Percentiles rank a stretch among this genome's conserved stretches.
These are phyloP conservation scores for Plectrocnemia conspersa DNA, from an alignment of 1,140 invertebrate genomes.

Conservation along the genomic window DNA sequence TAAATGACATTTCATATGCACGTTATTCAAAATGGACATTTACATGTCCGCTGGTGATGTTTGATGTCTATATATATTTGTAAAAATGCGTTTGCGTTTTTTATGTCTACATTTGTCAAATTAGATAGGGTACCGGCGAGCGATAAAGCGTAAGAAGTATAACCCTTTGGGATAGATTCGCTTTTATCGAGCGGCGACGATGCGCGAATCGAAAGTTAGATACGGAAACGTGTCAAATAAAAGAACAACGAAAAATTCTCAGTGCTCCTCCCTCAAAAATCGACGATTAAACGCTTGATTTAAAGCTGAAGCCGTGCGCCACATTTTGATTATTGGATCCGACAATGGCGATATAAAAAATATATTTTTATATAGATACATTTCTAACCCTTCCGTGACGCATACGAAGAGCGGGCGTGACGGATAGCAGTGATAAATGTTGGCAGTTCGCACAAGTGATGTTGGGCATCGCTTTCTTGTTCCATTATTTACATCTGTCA, in stretches of 20 bases:
- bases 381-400: neutral
- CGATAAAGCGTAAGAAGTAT: neutral
- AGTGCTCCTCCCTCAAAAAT: too few species aligned
- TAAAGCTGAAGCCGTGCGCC: neutral
- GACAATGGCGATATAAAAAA: neutral
- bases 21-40: too few species aligned
- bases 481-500: neutral
- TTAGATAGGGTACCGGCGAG: neutral
- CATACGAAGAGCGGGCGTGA: neutral
- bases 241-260: too few species aligned
- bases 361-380: too few species aligned
- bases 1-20: too few species aligned
- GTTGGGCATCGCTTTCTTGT: neutral
- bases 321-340: neutral
- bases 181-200: neutral
- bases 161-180: conserved; percentile 4
- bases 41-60: too few species aligned
- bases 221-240: too few species aligned
- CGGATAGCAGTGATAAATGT: conserved; percentile 4
- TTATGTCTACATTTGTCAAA: neutral
- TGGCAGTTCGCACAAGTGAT: conserved; percentile 5
- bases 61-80: neutral
- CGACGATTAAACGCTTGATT: neutral
- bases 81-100: neutral
- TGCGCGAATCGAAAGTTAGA: neutral